Conservation (phyloP, 2,888 invertebrate species). For the Lycocerus yunnanus region DNA sequence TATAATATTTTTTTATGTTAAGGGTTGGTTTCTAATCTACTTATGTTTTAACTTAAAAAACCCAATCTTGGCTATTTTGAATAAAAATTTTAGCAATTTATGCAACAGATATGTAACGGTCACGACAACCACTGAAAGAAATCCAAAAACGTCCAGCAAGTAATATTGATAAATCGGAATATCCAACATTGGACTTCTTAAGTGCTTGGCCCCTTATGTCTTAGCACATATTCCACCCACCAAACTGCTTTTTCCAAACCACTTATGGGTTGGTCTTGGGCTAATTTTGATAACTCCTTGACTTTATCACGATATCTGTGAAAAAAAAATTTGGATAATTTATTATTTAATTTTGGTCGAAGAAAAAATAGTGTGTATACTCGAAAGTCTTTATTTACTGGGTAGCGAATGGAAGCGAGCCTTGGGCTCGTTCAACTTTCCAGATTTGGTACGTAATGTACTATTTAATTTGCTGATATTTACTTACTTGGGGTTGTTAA, state of each 20-base stretch:
- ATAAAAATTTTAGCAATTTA: background rate
- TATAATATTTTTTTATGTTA: slow-evolving; percentile 4
- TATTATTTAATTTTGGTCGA: too few relatives aligned
- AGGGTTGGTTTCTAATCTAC: background rate
- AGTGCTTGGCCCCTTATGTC: slow-evolving; percentile 40
- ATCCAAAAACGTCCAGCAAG: slow-evolving; percentile 37
- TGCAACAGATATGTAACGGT: background rate
- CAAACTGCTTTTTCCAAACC: slow-evolving; percentile 42
- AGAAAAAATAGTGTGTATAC: too few relatives aligned
- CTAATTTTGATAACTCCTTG: slow-evolving; percentile 25
- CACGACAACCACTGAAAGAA: background rate
- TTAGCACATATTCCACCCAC: slow-evolving; percentile 45
- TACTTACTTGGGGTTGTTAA: slow-evolving; percentile 27
- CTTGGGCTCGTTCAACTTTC: too few relatives aligned
- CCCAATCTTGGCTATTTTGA: background rate
- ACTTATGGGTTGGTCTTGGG: slow-evolving; percentile 40
- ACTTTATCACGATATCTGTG: slow-evolving; percentile 39
- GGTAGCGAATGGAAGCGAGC: too few relatives aligned
- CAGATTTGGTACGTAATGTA: too few relatives aligned
- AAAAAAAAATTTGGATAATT: too few relatives aligned
- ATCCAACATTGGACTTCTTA: slow-evolving; percentile 31
- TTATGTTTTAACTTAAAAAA: background rate
- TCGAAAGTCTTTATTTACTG: too few relatives aligned
- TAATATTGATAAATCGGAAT: slow-evolving; percentile 38
- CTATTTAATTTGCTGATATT: background rate